These are phyloP conservation scores for Elephantulus edwardii DNA, from an alignment of 2,113 vertebrate genomes.

Conservation along the genomic window DNA sequence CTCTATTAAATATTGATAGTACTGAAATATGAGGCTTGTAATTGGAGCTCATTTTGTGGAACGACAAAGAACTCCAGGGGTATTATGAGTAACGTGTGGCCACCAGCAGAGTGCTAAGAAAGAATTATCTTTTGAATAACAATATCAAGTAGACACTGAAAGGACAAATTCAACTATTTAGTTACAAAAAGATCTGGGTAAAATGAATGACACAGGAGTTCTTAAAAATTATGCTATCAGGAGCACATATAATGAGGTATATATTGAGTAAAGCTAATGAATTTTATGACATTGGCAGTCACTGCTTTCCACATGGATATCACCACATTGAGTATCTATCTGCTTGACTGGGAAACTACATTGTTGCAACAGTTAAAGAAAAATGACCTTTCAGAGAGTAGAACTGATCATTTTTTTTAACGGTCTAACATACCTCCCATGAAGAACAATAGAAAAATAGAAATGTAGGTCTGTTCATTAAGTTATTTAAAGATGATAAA, in stretches of 20 bases:
- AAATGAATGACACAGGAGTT: neutral
- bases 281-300: neutral
- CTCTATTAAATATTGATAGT: too few relatives aligned
- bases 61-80: too few relatives aligned
- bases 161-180: constrained; percentile 6
- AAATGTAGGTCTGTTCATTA: neutral
- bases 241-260: neutral
- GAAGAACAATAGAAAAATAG: neutral
- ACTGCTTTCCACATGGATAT: neutral
- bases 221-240: neutral
- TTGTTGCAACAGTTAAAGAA: neutral
- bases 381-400: neutral
- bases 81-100: neutral
- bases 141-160: neutral
- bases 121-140: neutral
- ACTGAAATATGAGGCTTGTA: neutral
- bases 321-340: too few relatives aligned
- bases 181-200: neutral
- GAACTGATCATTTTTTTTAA: neutral
- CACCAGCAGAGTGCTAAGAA: constrained; percentile 48
- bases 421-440: neutral
- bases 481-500: neutral
- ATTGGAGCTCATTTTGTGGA: too few relatives aligned
- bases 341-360: fast-evolving
- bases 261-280: neutral